Evolutionary conservation across 2,113 vertebrate genomes (phyloP).

Genomic region (Oenanthe oenanthe): DNA sequence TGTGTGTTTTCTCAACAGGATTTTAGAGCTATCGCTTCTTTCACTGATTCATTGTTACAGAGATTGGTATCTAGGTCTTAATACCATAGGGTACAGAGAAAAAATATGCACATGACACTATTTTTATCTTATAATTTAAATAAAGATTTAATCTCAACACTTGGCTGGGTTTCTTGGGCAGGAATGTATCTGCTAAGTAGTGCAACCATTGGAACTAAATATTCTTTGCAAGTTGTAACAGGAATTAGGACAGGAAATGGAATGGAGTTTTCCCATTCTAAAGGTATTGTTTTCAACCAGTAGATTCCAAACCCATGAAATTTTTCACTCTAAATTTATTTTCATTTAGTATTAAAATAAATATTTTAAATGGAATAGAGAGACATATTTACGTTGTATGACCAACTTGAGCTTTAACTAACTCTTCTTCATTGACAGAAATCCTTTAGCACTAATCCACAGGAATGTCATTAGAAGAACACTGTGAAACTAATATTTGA

Average conservation of each 20-base stretch:
- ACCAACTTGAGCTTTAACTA: neutral
- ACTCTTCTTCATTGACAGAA: neutral
- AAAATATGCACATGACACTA: slow-evolving; percentile 27
- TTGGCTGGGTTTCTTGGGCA: slow-evolving; percentile 6
- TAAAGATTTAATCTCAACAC: slow-evolving; percentile 37
- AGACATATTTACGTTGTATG: neutral
- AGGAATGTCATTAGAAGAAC: neutral
- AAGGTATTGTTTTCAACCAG: neutral
- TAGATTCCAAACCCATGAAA: neutral
- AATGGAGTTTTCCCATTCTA: slow-evolving; percentile 16
- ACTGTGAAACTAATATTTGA: neutral
- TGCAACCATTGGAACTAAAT: slow-evolving; percentile 31
- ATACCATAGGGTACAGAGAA: neutral
- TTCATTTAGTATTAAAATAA: neutral
- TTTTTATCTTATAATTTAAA: slow-evolving; percentile 51
- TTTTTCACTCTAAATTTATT: neutral
- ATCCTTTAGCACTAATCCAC: neutral
- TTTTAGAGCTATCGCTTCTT: neutral
- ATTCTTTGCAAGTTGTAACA: slow-evolving; percentile 18
- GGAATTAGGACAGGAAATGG: neutral
- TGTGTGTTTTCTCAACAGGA: neutral
- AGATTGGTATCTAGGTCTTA: slow-evolving; percentile 9
- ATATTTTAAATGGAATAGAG: neutral
- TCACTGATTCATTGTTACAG: neutral
- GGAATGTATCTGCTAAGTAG: neutral